Base-by-base conservation (phyloP, 2,888 invertebrate species). In the Dynastes grantii region DNA sequence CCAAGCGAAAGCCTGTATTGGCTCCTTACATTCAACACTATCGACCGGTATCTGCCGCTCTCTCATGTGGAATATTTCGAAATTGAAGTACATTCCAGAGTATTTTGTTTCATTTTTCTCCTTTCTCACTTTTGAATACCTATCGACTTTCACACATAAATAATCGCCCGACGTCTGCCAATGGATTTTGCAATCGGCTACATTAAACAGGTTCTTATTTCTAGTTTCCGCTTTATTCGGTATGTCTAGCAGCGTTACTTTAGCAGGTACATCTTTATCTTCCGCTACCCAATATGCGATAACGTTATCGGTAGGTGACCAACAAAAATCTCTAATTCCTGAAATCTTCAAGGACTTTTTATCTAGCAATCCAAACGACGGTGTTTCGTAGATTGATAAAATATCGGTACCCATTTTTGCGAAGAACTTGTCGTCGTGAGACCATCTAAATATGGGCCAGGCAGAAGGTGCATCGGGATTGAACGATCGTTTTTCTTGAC, bases 91-190 rank as follows among this genome's bases (percentile, higher is more conserved):
- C 94, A 98, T 96, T 83, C 98, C 98, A 67, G 96, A 95, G 89
- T 98, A 99, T 89, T 98, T 98, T 76, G 94, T 92, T 85, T 98
- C 98, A 81, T 94, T 94, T 84, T 98, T 97, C 87, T 98, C 98
- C 86, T 97, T 97, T 85, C 96, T 96, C n/a, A 95, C 93, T 90
- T 98, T 98, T 2, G 95, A 82, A 79, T 84, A 85, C 78, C 95
- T 91, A 87, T 97, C 96, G 0, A 97, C 95, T 90, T 99, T 98
- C 0, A 99, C 98, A 85, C 99, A 98, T 37, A 99, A 91, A 88
- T 98, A 98, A 88, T 99, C 98, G 0, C 99, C 99, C 32, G 95
- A 96, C 89, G 98, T 98, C 89, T 99, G 99, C 99, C 99, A 99
- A 88, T 98, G 98, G 88, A 99, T 96, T 85, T 98, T 97, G 88